Conservation (phyloP, 2,797 vertebrate species). For the Micrastur ruficollis region DNA sequence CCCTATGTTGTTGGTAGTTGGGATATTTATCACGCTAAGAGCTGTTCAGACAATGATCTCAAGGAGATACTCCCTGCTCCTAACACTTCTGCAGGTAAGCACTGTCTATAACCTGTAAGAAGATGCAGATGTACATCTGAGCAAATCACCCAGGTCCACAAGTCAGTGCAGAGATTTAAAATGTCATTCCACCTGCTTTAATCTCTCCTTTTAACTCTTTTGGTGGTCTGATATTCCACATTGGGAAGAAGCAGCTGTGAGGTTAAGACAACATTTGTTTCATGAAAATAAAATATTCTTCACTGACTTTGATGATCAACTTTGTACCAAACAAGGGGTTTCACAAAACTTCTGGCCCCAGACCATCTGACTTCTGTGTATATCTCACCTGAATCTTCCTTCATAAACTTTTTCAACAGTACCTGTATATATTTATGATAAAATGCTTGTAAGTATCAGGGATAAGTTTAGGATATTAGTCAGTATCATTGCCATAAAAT, state of each 20-base stretch:
- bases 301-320: neutral
- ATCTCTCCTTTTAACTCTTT: neutral
- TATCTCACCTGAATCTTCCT: neutral
- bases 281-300: neutral
- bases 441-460: neutral
- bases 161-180: neutral
- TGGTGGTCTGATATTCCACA: neutral
- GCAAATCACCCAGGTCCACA: neutral
- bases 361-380: neutral
- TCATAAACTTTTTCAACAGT: neutral
- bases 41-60: neutral
- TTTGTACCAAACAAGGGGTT: neutral
- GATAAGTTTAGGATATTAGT: neutral
- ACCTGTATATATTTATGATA: neutral
- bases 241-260: neutral
- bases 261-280: neutral
- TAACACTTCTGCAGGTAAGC: neutral
- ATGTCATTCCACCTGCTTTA: neutral
- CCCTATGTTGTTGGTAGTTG: rapidly evolving
- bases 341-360: neutral
- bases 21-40: neutral
- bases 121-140: neutral
- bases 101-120: neutral
- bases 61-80: neutral
- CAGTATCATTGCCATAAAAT: neutral